Percentiles rank a stretch among this genome's conserved stretches.
Conservation (phyloP, 2,888 invertebrate species). For the Oeneis ivallda region DNA sequence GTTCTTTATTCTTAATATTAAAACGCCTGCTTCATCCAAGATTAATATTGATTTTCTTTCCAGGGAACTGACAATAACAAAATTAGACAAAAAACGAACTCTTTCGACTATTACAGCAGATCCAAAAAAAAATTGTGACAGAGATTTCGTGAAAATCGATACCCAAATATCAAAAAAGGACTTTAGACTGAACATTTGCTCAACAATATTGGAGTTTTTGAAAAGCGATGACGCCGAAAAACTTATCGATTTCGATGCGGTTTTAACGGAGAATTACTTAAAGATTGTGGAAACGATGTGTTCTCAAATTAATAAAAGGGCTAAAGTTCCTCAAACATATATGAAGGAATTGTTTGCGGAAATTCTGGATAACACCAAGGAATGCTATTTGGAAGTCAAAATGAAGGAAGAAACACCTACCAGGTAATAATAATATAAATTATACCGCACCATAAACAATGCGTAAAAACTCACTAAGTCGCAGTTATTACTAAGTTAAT, state of each 20-base stretch:
- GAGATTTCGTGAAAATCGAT: background rate
- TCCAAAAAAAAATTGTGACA: background rate
- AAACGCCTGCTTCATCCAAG: too few relatives aligned
- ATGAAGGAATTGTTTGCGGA: background rate
- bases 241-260: background rate
- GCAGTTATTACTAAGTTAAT: too few relatives aligned
- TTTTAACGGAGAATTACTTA: background rate
- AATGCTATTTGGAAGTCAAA: background rate
- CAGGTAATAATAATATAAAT: too few relatives aligned
- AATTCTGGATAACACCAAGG: background rate
- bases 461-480: too few relatives aligned
- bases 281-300: background rate
- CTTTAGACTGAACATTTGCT: background rate
- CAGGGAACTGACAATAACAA: conserved; percentile 3
- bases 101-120: background rate
- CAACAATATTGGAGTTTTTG: background rate
- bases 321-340: background rate
- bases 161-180: background rate
- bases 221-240: background rate
- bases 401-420: too few relatives aligned
- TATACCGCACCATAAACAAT: too few relatives aligned
- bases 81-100: background rate
- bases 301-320: background rate
- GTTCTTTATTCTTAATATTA: too few relatives aligned
- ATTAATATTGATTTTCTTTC: background rate